A percentile compares a stretch with the other conserved stretches of the same genome.
phyloP scores from a whole-genome alignment of 2,113 vertebrate species.

The Campylorhamphus procurvoides region DNA sequence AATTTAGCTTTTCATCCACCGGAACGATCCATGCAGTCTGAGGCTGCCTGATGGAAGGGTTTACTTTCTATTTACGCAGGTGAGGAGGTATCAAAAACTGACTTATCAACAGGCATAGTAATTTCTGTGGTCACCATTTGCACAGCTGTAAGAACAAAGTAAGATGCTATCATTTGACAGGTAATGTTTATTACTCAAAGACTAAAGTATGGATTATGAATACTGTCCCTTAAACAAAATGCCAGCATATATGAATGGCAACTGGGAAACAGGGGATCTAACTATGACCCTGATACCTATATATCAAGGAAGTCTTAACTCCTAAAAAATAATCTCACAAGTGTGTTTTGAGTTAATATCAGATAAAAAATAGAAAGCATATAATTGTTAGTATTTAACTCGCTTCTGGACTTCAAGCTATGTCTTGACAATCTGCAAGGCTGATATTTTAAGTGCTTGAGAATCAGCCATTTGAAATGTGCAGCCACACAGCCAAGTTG shows the following conservation, averaged over 20 bases:
- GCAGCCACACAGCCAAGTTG: background rate
- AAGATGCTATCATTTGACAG: background rate
- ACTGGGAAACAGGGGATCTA: background rate
- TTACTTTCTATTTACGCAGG: background rate
- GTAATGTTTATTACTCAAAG: background rate
- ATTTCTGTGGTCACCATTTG: background rate
- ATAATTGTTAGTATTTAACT: background rate
- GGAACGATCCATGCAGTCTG: fast-evolving
- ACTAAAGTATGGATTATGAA: background rate
- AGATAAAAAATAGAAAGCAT: background rate
- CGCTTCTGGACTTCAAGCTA: background rate
- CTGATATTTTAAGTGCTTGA: background rate
- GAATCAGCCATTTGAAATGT: background rate
- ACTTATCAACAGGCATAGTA: background rate
- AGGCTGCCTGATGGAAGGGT: background rate
- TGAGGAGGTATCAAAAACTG: background rate
- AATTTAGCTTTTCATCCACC: background rate
- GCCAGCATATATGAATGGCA: background rate
- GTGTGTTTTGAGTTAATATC: background rate
- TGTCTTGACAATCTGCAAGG: background rate
- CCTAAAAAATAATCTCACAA: background rate
- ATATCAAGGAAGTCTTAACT: background rate
- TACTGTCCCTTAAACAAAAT: background rate
- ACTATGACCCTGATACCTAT: background rate
- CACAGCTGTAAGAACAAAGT: background rate